Evolutionary conservation across 2,113 vertebrate genomes (phyloP), one percentile per base, ranked within the genome.

Genomic region (Ochotona princeps): DNA sequence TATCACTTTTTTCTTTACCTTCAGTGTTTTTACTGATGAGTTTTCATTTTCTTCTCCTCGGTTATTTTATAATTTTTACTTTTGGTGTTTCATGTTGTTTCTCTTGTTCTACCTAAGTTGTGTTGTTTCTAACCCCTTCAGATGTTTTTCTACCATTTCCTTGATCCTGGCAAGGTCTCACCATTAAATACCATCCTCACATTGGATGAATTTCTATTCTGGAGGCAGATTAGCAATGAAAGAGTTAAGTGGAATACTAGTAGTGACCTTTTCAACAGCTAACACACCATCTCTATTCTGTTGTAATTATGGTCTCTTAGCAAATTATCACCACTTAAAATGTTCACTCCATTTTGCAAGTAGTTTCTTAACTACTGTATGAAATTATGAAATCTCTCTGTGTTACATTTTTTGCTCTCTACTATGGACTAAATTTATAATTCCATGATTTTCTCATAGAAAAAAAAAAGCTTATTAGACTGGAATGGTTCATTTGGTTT

Each of bases 241-340:
- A 82, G 88, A 60, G 81, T 89, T 95, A 94, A 95, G 35, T 96
- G 28, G 65, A 87, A 75, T 95, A 61, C 85, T 63, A 51, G 93
- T 88, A 89, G 94, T 92, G 84, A 92, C 87, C 69, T 82, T 95
- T 95, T 95, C 51, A 82, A 70, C 13, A 93, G 66, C 81, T n/a
- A 83, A 95, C 73, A 54, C 78, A 90, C 82, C 87, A 93, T 97
- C 95, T 91, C 89, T 87, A 74, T 89, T 93, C 89, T 82, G 44
- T 73, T 91, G 96, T 97, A 95, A 96, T 96, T 97, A 94, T 85
- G 66, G 32, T 76, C 94, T 95, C 54, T 92, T 92, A 95, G 91
- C 79, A 85, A 30, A 83, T 92, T 86, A 94, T 93, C 8, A 65
- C 81, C 74, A 54, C 44, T 94, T 92, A 81, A 28, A 91, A 85